Evolutionary conservation across 2,888 invertebrate genomes (phyloP).

Genomic region (Phragmatobia fuliginosa): DNA sequence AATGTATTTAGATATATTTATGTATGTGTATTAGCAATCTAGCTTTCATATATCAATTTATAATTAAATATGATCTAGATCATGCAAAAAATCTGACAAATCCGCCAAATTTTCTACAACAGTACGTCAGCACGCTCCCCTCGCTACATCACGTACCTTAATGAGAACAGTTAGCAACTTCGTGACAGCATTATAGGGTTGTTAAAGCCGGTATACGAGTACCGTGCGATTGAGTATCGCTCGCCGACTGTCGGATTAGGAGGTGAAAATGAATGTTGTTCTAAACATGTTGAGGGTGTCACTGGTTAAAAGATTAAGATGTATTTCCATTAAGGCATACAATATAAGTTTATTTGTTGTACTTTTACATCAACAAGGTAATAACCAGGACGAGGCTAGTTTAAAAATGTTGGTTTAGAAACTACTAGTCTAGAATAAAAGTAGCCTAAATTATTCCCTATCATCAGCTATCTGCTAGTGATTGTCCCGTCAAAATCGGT

Average conservation of each 20-base stretch:
- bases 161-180: conserved; percentile 52
- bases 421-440: too few relatives aligned
- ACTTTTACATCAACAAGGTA: too few relatives aligned
- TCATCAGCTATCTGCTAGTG: too few relatives aligned
- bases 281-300: not conserved
- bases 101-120: not conserved
- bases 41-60: not conserved
- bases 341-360: too few relatives aligned
- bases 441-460: too few relatives aligned
- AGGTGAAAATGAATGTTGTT: conserved; percentile 28
- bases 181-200: conserved; percentile 50
- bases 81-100: not conserved
- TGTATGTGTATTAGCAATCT: not conserved
- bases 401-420: too few relatives aligned
- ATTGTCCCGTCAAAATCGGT: too few relatives aligned
- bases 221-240: conserved; percentile 6
- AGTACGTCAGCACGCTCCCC: not conserved
- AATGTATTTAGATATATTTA: not conserved
- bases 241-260: not conserved
- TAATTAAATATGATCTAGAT: not conserved
- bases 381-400: too few relatives aligned
- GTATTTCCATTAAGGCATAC: not conserved
- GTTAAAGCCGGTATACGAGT: conserved; percentile 32
- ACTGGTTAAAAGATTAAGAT: not conserved
- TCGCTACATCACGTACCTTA: conserved; percentile 22